A percentile compares a stretch with the other conserved stretches of the same genome.
phyloP scores from a whole-genome alignment of 2,113 vertebrate species.

The Lophochroa leadbeateri region DNA sequence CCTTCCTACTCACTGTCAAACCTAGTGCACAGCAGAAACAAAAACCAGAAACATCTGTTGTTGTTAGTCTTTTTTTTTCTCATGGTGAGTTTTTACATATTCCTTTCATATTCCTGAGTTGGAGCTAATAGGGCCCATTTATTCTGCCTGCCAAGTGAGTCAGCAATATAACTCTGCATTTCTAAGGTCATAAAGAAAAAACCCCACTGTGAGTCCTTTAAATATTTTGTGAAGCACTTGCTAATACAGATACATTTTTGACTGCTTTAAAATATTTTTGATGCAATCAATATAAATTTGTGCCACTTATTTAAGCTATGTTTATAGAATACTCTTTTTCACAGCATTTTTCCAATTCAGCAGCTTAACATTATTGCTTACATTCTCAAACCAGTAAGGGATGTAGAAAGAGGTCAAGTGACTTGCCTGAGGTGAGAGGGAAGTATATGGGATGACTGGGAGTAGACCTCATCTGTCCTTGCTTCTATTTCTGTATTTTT shows the following conservation, averaged over 20 bases:
- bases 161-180: background rate
- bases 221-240: background rate
- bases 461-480: background rate
- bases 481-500: background rate
- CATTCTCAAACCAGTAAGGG: background rate
- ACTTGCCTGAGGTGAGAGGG: background rate
- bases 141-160: slow-evolving; percentile 6
- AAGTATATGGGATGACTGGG: background rate
- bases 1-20: background rate
- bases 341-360: background rate
- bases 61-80: background rate
- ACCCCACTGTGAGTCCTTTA: background rate
- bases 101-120: background rate
- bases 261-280: background rate
- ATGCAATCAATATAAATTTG: background rate
- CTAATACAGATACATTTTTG: background rate
- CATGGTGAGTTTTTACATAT: slow-evolving; percentile 4
- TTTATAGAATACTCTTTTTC: background rate
- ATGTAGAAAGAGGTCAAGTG: background rate
- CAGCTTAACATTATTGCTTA: background rate
- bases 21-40: background rate
- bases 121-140: slow-evolving; percentile 9
- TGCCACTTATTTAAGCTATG: background rate
- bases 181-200: background rate
- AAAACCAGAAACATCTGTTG: background rate